phyloP scores from a whole-genome alignment of 2,113 vertebrate genomes.

The Rhinolophus sinicus region DNA sequence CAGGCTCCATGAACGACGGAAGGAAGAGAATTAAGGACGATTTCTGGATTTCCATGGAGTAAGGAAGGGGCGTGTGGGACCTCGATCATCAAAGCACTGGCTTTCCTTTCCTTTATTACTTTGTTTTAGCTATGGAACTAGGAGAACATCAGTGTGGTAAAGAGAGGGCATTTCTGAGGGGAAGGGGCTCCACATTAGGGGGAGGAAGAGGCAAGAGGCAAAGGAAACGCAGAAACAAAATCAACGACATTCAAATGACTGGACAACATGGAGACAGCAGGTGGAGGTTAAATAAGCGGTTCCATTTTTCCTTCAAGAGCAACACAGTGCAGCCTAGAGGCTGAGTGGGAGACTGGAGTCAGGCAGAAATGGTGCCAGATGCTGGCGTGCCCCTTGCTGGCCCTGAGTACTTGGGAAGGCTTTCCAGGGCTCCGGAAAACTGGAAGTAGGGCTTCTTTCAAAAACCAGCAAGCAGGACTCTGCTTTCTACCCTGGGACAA shows the following conservation, averaged over 20 bases:
- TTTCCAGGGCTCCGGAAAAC: not conserved
- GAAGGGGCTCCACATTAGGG: not conserved
- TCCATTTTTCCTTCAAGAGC: not conserved
- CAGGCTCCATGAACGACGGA: not conserved
- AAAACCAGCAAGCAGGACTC: not conserved
- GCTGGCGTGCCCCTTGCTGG: not conserved
- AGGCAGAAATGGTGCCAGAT: accelerated
- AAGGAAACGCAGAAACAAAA: not conserved
- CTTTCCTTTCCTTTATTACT: not conserved
- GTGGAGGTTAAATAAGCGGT: no score
- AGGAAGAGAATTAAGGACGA: not conserved
- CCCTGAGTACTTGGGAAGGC: not conserved
- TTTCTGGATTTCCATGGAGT: not conserved
- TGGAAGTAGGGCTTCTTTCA: not conserved
- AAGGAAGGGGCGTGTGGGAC: not conserved
- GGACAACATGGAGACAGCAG: not conserved
- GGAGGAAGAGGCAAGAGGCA: no score
- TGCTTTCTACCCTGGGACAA: not conserved
- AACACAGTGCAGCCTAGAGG: not conserved
- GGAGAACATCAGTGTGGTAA: not conserved
- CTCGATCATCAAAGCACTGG: not conserved
- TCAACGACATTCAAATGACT: not conserved
- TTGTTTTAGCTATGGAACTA: not conserved
- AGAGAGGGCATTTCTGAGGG: not conserved
- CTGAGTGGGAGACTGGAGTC: not conserved